A percentile compares a stretch with the other conserved stretches of the same genome.
Evolutionary conservation across 2,113 vertebrate genomes (phyloP).

Genomic region (Hippopotamus amphibius): DNA sequence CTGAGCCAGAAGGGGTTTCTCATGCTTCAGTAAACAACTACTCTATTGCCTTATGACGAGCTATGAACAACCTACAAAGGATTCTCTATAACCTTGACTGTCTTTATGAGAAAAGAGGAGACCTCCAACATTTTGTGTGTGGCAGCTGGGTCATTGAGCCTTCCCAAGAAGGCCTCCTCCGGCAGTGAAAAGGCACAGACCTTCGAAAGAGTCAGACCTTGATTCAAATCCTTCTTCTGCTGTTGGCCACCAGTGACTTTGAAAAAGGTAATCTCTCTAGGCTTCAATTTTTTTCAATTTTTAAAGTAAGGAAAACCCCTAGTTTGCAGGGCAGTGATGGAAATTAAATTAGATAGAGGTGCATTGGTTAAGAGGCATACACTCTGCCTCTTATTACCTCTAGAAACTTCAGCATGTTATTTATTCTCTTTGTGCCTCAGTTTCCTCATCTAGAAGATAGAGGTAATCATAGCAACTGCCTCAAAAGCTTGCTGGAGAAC

Average conservation of each 20-base stretch:
- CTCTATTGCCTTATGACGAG: rapidly evolving
- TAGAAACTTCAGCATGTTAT: neutral
- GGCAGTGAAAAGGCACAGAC: neutral
- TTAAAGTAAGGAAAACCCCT: neutral
- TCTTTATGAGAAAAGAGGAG: neutral
- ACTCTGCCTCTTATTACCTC: neutral
- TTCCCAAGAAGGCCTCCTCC: neutral
- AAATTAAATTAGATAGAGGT: neutral
- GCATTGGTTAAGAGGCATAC: neutral
- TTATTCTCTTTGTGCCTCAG: neutral
- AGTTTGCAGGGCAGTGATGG: neutral
- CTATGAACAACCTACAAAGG: neutral
- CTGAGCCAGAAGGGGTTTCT: neutral
- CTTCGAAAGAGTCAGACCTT: neutral
- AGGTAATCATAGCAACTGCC: neutral
- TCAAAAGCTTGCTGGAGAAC: neutral
- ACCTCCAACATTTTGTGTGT: neutral
- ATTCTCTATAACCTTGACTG: slow-evolving; percentile 27
- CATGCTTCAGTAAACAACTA: neutral
- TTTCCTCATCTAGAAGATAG: slow-evolving; percentile 4
- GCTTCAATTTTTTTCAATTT: neutral
- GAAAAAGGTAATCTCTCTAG: neutral
- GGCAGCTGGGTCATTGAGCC: neutral
- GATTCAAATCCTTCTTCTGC: slow-evolving; percentile 1
- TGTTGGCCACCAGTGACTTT: neutral